Base-by-base conservation (phyloP, 2,797 vertebrate genomes). In the Coilia nasus region DNA sequence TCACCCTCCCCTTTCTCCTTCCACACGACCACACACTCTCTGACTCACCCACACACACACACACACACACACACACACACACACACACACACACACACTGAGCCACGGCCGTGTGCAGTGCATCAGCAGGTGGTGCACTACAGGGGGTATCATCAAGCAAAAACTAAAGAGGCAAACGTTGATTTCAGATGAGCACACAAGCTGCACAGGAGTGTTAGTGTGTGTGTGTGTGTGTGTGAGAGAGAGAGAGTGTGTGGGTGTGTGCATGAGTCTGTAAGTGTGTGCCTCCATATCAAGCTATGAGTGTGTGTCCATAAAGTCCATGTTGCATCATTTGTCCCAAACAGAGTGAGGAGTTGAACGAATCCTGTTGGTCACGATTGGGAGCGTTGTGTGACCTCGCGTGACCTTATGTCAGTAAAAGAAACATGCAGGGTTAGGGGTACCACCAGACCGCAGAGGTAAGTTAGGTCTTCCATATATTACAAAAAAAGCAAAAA, bases 371-470 rank as follows among this genome's bases (percentile, higher is more conserved):
- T 6, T 17, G 31, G 67, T 75, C 31, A 31, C 67, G 3, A 7
- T 6, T 28, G 62, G 67, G 6, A 35, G 35, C 14, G 2, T 35
- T 17, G 67, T 5, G 0, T 59, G 57, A 59, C 17, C 57, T 59
- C 3, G 57, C 5, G 60, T 64, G 21, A 64, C n/a, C 60, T 9
- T 64, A 21, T 62, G 19, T 25, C 64, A 71, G 28, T 71, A 14
- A 75, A 75, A 1, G 1, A 28, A 67, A 82, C 90, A 90, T 90
- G 90, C 90, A 90, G 85, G 84, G 87, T 89, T 86, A 88, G 81
- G 83, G 84, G 84, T 82, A 83, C 86, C 87, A 87, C 83, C 86
- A 87, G 85, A 82, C 67, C 31, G 67, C 2, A 75, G 67, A 75
- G 67, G 67, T 75, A 75, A 75, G 67, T 75, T 35, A 75, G 67